phyloP scores from a whole-genome alignment of 2,797 vertebrate species.

The Clarias platycephalus region DNA sequence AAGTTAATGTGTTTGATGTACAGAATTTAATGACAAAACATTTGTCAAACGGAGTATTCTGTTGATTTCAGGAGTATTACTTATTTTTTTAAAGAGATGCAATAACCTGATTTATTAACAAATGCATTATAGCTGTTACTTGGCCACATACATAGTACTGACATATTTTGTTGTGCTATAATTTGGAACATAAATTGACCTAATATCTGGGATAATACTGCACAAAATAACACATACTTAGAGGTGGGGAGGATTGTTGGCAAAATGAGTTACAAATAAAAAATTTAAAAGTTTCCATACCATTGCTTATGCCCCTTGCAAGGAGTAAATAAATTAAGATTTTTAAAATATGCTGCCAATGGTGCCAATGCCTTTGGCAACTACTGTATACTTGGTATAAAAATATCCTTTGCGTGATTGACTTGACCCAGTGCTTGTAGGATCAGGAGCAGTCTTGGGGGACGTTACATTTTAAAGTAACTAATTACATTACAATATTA shows the following conservation, averaged over 20 bases:
- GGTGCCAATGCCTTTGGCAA: background rate
- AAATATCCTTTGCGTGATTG: too few species aligned
- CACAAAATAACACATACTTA: background rate
- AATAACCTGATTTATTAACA: background rate
- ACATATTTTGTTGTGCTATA: background rate
- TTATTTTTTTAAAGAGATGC: background rate
- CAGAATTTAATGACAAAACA: background rate
- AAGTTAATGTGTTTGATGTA: slow-evolving; percentile 1
- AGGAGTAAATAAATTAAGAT: background rate
- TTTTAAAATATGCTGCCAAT: background rate
- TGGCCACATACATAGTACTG: background rate
- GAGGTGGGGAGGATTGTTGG: background rate
- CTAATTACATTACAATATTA: too few species aligned
- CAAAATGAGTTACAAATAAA: background rate
- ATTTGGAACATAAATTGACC: background rate
- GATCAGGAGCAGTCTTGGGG: too few species aligned
- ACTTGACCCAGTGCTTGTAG: too few species aligned
- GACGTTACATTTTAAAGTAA: too few species aligned
- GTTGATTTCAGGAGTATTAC: background rate
- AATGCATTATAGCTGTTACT: background rate
- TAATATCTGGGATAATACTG: background rate
- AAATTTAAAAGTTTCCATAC: background rate
- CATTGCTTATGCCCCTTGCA: background rate
- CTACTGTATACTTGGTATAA: background rate
- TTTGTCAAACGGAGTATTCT: background rate